Percentiles rank a stretch among this genome's conserved stretches.
Evolutionary conservation across 2,797 vertebrate genomes (phyloP).

Genomic region (Pempheris klunzingeri): DNA sequence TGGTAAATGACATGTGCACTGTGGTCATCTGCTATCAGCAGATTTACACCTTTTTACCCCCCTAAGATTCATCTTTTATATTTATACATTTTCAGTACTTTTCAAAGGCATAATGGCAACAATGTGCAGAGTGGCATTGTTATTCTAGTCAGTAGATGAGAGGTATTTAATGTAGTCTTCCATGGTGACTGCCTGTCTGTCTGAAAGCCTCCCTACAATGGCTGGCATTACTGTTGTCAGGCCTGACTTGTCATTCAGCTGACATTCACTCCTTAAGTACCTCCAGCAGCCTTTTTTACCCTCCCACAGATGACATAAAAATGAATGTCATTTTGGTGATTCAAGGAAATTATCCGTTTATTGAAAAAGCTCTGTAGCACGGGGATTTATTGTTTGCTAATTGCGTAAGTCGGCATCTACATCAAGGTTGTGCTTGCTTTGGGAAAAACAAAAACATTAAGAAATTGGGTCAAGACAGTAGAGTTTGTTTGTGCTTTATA

Average conservation of each 20-base stretch:
- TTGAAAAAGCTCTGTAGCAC: constrained; percentile 35
- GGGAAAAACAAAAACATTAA: constrained; percentile 53
- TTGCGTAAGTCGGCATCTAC: constrained; percentile 29
- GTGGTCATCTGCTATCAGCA: neutral
- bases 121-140: constrained; percentile 20
- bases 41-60: neutral
- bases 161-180: constrained; percentile 48
- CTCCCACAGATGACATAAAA: constrained; percentile 37
- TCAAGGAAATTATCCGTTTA: constrained; percentile 32
- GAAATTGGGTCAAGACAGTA: constrained; percentile 36
- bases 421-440: constrained; percentile 21
- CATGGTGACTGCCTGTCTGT: constrained; percentile 29
- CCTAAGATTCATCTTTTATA: constrained; percentile 8
- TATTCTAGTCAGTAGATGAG: constrained; percentile 34
- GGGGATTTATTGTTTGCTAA: constrained; percentile 43
- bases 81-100: neutral
- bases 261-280: constrained; percentile 55
- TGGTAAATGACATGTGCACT: neutral
- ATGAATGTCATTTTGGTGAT: constrained; percentile 34
- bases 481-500: constrained; percentile 43
- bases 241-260: constrained; percentile 61
- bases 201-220: constrained; percentile 33
- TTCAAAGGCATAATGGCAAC: neutral
- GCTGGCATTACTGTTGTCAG: constrained; percentile 33
- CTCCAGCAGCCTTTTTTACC: constrained; percentile 19